Conservation (phyloP, 2,888 invertebrate genomes). For the Drosophila flavopinicola region DNA sequence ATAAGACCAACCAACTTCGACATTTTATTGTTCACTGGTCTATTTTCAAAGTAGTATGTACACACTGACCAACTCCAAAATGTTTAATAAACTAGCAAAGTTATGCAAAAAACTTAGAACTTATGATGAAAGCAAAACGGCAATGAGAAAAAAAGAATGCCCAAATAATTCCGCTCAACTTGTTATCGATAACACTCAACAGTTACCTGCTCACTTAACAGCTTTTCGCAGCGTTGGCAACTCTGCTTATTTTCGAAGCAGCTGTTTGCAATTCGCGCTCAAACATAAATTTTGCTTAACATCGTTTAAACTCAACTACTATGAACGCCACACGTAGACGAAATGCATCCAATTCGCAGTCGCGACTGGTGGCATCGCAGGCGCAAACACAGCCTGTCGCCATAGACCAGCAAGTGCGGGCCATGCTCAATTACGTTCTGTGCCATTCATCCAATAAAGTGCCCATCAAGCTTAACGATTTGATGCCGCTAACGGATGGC, state of each 20-base stretch:
- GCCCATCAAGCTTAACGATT: conserved; percentile 55
- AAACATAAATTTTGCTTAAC: background rate
- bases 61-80: too few relatives aligned
- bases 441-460: conserved; percentile 51
- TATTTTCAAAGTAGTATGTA: too few relatives aligned
- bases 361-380: conserved; percentile 1
- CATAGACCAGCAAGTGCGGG: conserved; percentile 37
- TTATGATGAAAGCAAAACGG: background rate
- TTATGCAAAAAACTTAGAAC: too few relatives aligned
- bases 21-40: too few relatives aligned
- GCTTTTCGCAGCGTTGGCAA: conserved; percentile 5
- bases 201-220: background rate
- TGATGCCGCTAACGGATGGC: conserved; percentile 20
- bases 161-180: background rate
- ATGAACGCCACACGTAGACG: conserved; percentile 43
- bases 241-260: conserved; percentile 19
- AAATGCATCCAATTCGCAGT: conserved; percentile 20
- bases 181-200: conserved; percentile 23
- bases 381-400: background rate
- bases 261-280: conserved; percentile 21
- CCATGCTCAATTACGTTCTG: conserved; percentile 54
- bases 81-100: too few relatives aligned
- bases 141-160: too few relatives aligned
- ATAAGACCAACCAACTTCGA: too few relatives aligned
- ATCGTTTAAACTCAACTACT: background rate